Percentiles rank a stretch among this genome's conserved stretches.
phyloP scores from a whole-genome alignment of 2,797 vertebrate species.

The Lerista edwardsae region DNA sequence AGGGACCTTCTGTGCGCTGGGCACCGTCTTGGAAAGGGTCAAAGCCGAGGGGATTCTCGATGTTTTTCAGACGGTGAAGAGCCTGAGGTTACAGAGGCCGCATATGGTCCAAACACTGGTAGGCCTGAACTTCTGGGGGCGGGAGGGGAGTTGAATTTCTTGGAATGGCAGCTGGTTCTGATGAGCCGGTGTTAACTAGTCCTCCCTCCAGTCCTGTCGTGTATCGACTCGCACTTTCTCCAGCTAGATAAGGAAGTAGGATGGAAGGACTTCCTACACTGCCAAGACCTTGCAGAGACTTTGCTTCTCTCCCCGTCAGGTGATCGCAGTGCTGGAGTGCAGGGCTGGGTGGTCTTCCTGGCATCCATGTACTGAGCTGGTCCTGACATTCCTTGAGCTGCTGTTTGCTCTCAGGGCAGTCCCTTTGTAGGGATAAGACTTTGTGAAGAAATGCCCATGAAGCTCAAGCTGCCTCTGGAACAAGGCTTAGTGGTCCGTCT shows the following conservation, averaged over 20 bases:
- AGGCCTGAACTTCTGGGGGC: conserved; percentile 35
- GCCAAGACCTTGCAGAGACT: background rate
- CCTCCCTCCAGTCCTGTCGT: no score
- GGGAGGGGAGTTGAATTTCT: no score
- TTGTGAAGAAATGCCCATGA: background rate
- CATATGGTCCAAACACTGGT: conserved; percentile 99
- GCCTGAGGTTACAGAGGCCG: conserved; percentile 95
- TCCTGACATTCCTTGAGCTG: background rate
- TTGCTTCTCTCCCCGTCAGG: background rate
- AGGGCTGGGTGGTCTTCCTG: background rate
- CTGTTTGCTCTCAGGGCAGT: background rate
- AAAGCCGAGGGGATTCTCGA: conserved; percentile 98
- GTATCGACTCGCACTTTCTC: no score
- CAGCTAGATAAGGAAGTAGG: background rate
- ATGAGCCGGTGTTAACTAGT: no score
- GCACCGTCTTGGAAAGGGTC: conserved; percentile 96
- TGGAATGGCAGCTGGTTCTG: no score
- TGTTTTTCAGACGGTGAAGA: conserved; percentile 99
- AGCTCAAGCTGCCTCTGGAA: background rate
- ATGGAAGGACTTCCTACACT: background rate
- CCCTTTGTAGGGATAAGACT: background rate
- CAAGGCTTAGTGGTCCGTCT: background rate
- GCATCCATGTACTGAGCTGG: background rate
- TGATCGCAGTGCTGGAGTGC: background rate
- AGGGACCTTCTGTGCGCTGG: conserved; percentile 96